Base-by-base conservation (phyloP, 2,113 vertebrate genomes). In the Chamaetylas fuelleborni region DNA sequence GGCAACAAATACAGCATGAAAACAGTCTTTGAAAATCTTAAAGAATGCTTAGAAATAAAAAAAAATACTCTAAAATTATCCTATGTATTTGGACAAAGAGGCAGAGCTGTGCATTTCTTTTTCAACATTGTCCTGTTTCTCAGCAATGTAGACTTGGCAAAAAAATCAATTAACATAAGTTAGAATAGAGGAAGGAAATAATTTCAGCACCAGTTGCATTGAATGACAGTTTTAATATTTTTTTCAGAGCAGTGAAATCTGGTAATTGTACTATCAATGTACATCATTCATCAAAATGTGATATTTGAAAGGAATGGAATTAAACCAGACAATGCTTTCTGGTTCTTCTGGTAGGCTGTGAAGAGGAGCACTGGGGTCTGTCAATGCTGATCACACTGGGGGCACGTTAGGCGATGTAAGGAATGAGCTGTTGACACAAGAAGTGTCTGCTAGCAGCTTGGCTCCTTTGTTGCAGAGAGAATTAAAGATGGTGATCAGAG, bases 51-150 rank as follows among this genome's bases (percentile, higher is more conserved):
- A 64, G 40, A 71, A 81, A 43, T 29, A 16, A 40, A 40, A 90
- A 28, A n/a, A 34, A 43, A 7, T 12, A 62, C 33, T 25, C 15
- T 57, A 26, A 72, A 34, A 82, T 54, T 45, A 38, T 18, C 12
- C 8, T 77, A 33, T 67, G 19, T 95, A 45, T 73, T 26, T 45
- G 31, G 24, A 34, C 48, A 53, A 53, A 76, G 53, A 42, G 18
- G 51, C 40, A 34, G 45, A 47, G 48, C 20, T 38, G 43, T 22
- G 19, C 60, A 81, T 96, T 96, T 97, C 51, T 96, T 95, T n/a
- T 92, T 69, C 61, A 82, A n/a, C 17, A 90, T 87, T 94, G 11
- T 88, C 84, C 76, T 61, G 81, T 97, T 97, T 95, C 93, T 61
- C 86, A 96, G 95, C 79, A 97, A 86, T 65, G n/a, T 64, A 60